Percentiles rank a stretch among this genome's conserved stretches.
Evolutionary conservation across 2,888 invertebrate genomes (phyloP).

Genomic region (Tetrapedia diversipes): DNA sequence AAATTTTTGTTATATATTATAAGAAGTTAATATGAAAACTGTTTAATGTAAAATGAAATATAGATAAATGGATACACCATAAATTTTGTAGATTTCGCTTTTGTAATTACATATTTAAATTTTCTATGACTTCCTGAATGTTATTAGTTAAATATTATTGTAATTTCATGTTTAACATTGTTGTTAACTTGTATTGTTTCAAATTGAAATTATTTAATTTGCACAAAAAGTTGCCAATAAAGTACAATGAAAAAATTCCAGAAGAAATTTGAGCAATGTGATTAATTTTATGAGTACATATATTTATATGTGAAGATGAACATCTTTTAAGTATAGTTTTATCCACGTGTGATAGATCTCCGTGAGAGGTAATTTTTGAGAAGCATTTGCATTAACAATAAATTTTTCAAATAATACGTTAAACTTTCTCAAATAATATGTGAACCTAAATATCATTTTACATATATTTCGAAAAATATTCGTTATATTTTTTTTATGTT

Average conservation of each 20-base stretch:
- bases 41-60: conserved; percentile 51
- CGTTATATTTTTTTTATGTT: not conserved
- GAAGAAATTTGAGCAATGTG: not conserved
- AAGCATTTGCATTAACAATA: conserved; percentile 8
- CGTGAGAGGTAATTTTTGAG: conserved; percentile 29
- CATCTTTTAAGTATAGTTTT: not conserved
- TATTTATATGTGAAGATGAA: not conserved
- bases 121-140: conserved; percentile 23
- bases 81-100: conserved; percentile 41
- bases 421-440: not conserved
- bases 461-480: not conserved
- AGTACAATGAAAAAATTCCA: conserved; percentile 22
- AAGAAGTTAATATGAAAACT: conserved; percentile 29
- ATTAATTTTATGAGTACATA: not conserved
- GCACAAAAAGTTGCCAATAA: conserved; percentile 53
- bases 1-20: conserved; percentile 32
- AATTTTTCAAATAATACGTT: not conserved
- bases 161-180: conserved; percentile 33
- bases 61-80: conserved; percentile 41
- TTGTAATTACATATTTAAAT: conserved; percentile 47
- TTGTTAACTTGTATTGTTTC: conserved; percentile 44
- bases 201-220: conserved; percentile 46
- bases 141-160: conserved; percentile 35
- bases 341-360: conserved; percentile 13
- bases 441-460: not conserved